Base-by-base conservation (phyloP, 2,113 vertebrate genomes). In the Scomber scombrus region DNA sequence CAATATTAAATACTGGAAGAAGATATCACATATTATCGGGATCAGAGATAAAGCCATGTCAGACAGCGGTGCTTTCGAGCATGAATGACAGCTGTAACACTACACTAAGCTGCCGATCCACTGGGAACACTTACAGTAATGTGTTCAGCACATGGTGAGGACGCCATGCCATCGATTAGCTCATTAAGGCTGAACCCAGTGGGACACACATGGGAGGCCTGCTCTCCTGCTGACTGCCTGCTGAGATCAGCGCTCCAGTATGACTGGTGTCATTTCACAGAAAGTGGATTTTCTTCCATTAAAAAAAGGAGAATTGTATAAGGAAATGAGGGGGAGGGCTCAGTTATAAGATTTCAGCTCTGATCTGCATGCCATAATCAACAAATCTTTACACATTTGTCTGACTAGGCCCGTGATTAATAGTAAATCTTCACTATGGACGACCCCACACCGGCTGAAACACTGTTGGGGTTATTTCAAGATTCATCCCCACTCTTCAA, bases 81-180 rank as follows among this genome's bases (percentile, higher is more conserved):
- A 19, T 64, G 76, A 70, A 15, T 60, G 65, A 90, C 74, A 76
- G 65, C 66, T 80, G 71, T 68, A 64, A 58, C 3, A 18, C 0
- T 11, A 56, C n/a, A 64, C 40, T 13, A 52, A 0, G 40, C 50
- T 49, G 49, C 14, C 7, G 9, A 70, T 43, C 71, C 56, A 5
- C 55, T 51, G 62, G 66, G 75, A 86, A 71, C 64, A 85, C 72
- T 88, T 63, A 58, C 12, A 63, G 29, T 70, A 75, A 90, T 76
- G 49, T 71, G 71, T 80, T 84, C 26, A 67, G 52, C 57, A 46
- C 60, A 52, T 29, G 7, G 56, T 61, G 71, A 68, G 71, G 85
- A 76, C 15, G 40, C 52, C 43, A n/a, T 76, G 47, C 49, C 45
- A 88, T 71, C 82, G 68, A 80, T 90, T 86, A 80, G 76, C 71